Evolutionary conservation across 2,113 vertebrate genomes (phyloP), one percentile per base, ranked within the genome.

Genomic region (Anolis sagrei): DNA sequence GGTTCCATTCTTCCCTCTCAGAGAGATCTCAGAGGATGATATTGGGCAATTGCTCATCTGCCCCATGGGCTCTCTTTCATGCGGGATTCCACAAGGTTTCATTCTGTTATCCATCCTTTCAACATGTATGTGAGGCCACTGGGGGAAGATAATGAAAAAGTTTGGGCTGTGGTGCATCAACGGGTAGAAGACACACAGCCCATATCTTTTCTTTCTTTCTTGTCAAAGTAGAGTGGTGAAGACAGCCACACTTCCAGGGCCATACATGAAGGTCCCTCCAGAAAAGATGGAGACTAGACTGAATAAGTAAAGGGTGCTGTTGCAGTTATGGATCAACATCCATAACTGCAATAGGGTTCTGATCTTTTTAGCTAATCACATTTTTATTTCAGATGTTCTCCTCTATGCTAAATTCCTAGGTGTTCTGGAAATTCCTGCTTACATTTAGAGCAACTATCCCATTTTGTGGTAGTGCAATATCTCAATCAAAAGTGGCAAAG

Each of bases 31-130:
- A 92, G 93, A 94, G 93, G 92, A 93, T 94, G 93, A 78, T 90
- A 95, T 89, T 90, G 91, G 94, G 58, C 78, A 94, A 94, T 91
- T 94, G 91, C 88, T 95, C 93, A 95, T 90, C 93, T 94, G 91
- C 93, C 94, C 88, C 36, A 76, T 90, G 91, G 92, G 83, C 92
- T 94, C 87, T 87, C 86, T 94, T 27, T 94, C 93, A 94, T 93
- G 93, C 64, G 23, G 93, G 86, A 93, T 92, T 94, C 94, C 93
- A 94, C 90, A 95, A 92, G 93, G 76, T 95, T 94, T 94, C 94
- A 95, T 94, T 94, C 93, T 95, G 93, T 93, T 92, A 94, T 93
- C 91, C 91, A 89, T 95, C 93, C 92, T 95, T 93, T 95, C 93
- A 95, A 94, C 89, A 95, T 94, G 89, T 91, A 93, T 93, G 86